Evolutionary conservation across 2,888 invertebrate genomes (phyloP).

Genomic region (Athrips mouffetella): DNA sequence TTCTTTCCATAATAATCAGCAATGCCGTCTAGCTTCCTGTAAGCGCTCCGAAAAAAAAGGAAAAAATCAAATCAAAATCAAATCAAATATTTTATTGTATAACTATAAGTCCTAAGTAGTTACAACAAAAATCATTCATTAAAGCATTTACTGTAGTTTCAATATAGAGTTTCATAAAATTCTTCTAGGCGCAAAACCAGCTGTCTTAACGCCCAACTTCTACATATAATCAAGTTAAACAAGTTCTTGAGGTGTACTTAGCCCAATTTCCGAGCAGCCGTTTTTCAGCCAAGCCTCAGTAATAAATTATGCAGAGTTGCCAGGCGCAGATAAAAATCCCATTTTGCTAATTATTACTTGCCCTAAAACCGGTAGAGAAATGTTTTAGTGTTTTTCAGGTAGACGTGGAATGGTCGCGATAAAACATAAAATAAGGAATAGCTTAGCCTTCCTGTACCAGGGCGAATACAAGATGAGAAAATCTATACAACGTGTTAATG

Average conservation of each 20-base stretch:
- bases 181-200: too few relatives aligned
- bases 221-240: background rate
- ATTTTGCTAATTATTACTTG: slow-evolving; percentile 32
- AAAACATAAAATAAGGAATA: background rate
- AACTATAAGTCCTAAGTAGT: too few relatives aligned
- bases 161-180: too few relatives aligned
- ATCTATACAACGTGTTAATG: background rate
- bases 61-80: too few relatives aligned
- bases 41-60: too few relatives aligned
- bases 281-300: slow-evolving; percentile 6
- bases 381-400: too few relatives aligned
- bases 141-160: too few relatives aligned
- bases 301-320: slow-evolving; percentile 12
- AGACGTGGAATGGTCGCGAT: background rate
- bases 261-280: background rate
- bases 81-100: too few relatives aligned
- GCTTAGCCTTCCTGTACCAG: background rate
- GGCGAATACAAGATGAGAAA: background rate
- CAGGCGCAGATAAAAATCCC: slow-evolving; percentile 41
- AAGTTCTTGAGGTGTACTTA: background rate
- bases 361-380: background rate
- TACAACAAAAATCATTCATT: too few relatives aligned
- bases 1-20: too few relatives aligned
- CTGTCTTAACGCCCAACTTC: background rate
- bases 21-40: too few relatives aligned